Evolutionary conservation across 2,888 invertebrate genomes (phyloP).

Genomic region (Cremastinae sp.): DNA sequence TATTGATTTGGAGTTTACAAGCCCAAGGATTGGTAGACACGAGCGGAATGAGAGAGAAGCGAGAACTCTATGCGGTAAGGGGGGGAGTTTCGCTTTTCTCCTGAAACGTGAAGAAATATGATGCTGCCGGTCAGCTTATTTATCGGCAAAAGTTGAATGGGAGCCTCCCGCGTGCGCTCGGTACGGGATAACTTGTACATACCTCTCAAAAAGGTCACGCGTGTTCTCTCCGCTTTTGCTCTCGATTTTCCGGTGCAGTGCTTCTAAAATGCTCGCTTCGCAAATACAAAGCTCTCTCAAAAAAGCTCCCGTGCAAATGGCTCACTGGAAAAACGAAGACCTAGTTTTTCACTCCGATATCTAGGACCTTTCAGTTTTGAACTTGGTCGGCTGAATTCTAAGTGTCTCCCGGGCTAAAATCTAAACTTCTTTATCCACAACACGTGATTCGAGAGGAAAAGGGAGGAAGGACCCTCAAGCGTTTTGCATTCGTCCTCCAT

Average conservation of each 20-base stretch:
- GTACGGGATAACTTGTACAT: constrained; percentile 23
- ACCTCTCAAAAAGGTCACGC: not conserved
- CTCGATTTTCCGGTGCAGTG: too few relatives aligned
- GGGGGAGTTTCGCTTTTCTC: constrained; percentile 37
- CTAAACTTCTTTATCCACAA: not conserved
- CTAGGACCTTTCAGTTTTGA: too few relatives aligned
- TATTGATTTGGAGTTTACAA: too few relatives aligned
- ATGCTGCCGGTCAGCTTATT: constrained; percentile 70
- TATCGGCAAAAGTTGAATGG: constrained; percentile 69
- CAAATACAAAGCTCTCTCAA: too few relatives aligned
- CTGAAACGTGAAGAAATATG: constrained; percentile 71
- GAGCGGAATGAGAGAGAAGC: constrained; percentile 24
- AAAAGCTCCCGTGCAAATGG: not conserved
- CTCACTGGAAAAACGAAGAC: not conserved
- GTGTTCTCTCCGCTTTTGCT: too few relatives aligned
- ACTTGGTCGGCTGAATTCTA: too few relatives aligned
- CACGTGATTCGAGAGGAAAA: constrained; percentile 2
- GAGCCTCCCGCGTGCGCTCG: constrained; percentile 42
- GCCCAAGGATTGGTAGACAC: not conserved
- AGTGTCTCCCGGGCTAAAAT: not conserved
- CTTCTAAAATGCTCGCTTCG: too few relatives aligned
- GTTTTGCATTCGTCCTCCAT: constrained; percentile 25
- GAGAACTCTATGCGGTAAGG: constrained; percentile 14
- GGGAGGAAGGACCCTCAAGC: constrained; percentile 5
- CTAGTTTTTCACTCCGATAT: not conserved